Evolutionary conservation across 2,113 vertebrate genomes (phyloP).

Genomic region (Xenus cinereus): DNA sequence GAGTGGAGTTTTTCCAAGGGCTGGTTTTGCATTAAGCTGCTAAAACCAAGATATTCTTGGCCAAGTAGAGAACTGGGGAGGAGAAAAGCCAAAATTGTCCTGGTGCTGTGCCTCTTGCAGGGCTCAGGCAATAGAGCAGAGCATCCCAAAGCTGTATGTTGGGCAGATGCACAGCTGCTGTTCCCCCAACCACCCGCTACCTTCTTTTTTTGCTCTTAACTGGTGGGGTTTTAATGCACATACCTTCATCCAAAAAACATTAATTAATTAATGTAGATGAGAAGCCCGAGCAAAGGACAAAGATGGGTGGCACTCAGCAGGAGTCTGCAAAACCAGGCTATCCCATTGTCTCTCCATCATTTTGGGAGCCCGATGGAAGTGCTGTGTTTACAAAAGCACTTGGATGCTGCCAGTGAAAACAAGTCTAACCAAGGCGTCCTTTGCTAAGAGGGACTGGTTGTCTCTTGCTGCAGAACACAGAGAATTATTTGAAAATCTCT

Average conservation of each 20-base stretch:
- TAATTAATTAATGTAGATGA: background rate
- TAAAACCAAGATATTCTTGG: background rate
- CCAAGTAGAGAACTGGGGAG: background rate
- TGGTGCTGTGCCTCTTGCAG: background rate
- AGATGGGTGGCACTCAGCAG: background rate
- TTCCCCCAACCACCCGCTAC: background rate
- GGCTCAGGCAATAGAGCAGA: background rate
- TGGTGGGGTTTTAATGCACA: background rate
- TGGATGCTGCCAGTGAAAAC: background rate
- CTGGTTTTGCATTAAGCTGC: background rate
- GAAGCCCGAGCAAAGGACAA: background rate
- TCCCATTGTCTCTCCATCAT: fast-evolving
- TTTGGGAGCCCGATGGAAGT: background rate
- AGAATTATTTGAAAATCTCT: background rate
- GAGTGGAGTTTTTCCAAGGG: background rate
- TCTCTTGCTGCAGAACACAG: background rate
- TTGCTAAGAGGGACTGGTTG: background rate
- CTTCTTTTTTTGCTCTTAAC: background rate
- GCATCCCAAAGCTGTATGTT: background rate
- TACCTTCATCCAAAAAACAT: background rate
- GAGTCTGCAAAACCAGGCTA: background rate
- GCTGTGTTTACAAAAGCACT: background rate
- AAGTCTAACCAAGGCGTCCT: background rate
- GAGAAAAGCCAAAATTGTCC: background rate
- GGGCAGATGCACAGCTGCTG: background rate